A percentile compares a stretch with the other conserved stretches of the same genome.
phyloP scores from a whole-genome alignment of 2,888 invertebrate genomes.

The Anoplius nigerrimus region DNA sequence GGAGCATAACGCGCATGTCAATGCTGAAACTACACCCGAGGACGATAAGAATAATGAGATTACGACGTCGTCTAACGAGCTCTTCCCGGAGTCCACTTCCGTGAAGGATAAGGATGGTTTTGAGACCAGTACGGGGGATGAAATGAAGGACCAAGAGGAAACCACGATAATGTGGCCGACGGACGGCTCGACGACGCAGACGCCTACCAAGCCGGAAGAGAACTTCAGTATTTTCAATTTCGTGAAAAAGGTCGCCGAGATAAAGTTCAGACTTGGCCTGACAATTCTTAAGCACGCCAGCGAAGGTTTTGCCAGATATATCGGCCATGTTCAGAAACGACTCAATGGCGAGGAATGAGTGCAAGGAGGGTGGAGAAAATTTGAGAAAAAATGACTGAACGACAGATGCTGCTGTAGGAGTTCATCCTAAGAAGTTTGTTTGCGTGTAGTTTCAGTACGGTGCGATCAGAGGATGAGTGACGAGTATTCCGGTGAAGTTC shows the following conservation, averaged over 20 bases:
- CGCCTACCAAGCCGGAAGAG: conserved; percentile 35
- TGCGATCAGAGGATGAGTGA: too few relatives aligned
- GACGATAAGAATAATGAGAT: conserved; percentile 3
- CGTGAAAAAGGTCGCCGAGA: conserved; percentile 80
- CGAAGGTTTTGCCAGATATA: conserved; percentile 81
- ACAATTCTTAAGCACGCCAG: conserved; percentile 83
- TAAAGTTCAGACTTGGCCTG: conserved; percentile 82
- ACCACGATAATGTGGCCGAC: conserved; percentile 54
- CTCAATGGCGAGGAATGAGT: conserved; percentile 69
- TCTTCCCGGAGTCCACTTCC: conserved; percentile 7
- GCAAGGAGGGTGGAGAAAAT: neutral
- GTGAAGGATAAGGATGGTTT: conserved; percentile 12
- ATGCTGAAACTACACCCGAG: neutral
- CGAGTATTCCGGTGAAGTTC: too few relatives aligned
- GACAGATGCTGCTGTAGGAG: too few relatives aligned
- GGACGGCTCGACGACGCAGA: conserved; percentile 50
- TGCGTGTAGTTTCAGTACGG: too few relatives aligned
- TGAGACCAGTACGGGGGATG: conserved; percentile 15
- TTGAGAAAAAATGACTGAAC: too few relatives aligned
- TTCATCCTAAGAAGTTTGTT: too few relatives aligned
- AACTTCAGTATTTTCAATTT: conserved; percentile 77
- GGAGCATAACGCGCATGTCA: neutral
- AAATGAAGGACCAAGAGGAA: conserved; percentile 40
- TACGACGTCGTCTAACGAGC: neutral
- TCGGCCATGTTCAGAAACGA: conserved; percentile 78